A percentile compares a stretch with the other conserved stretches of the same genome.
These are phyloP conservation scores for Stomatorhinus ivindoensis DNA, from an alignment of 2,113 vertebrate species.

Conservation along the genomic window DNA sequence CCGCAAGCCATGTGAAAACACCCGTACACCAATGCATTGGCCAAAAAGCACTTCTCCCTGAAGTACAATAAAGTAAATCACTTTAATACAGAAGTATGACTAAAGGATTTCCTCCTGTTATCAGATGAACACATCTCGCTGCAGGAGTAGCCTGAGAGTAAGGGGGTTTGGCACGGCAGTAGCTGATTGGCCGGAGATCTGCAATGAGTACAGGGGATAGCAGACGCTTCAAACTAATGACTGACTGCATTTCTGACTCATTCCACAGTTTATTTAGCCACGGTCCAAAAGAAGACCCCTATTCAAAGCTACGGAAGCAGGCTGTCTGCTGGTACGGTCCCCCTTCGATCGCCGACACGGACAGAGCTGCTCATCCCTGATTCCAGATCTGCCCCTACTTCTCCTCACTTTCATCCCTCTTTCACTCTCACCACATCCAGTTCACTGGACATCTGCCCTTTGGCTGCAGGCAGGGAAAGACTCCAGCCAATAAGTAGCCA, in stretches of 20 bases:
- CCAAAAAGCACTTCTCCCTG: not conserved
- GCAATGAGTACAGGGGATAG: not conserved
- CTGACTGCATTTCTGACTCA: not conserved
- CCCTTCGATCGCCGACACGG: not conserved
- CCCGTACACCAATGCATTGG: not conserved
- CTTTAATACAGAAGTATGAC: not conserved
- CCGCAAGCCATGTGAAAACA: not conserved
- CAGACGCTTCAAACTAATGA: not conserved
- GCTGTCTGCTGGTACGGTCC: not conserved
- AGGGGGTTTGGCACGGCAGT: not conserved
- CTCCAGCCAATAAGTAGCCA: not conserved
- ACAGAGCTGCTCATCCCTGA: not conserved
- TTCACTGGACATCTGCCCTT: not conserved
- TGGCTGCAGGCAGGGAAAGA: not conserved
- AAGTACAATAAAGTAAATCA: not conserved
- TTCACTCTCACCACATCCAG: not conserved
- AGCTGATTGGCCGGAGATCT: not conserved
- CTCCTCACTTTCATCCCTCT: not conserved
- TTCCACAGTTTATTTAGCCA: not conserved
- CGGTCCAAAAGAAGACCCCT: not conserved
- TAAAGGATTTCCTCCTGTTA: not conserved
- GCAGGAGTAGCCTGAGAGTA: not conserved
- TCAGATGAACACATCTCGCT: not conserved
- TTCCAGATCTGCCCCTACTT: not conserved
- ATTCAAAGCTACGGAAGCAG: not conserved